These are phyloP conservation scores for Enteromius viviparus DNA, from an alignment of 2,797 vertebrate species.

Conservation along the genomic window DNA sequence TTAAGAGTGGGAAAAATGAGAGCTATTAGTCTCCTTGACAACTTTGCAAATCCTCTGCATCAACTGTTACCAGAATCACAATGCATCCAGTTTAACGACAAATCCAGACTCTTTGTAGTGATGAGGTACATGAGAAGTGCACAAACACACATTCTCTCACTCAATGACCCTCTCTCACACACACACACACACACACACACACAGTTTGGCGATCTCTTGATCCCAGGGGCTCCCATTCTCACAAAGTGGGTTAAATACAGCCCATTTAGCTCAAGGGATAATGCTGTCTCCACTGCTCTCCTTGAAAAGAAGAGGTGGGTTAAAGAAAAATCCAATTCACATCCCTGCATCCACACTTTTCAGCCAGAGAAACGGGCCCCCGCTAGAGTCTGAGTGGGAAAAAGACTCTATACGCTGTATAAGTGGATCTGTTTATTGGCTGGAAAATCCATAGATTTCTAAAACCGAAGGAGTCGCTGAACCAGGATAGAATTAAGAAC, in stretches of 20 bases:
- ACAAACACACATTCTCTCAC: slow-evolving; percentile 45
- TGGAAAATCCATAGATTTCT: slow-evolving; percentile 77
- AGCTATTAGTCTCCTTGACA: slow-evolving; percentile 28
- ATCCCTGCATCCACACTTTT: slow-evolving; percentile 49
- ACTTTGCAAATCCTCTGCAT: slow-evolving; percentile 31
- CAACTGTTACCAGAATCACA: slow-evolving; percentile 28
- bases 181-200: slow-evolving; percentile 38
- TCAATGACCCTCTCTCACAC: slow-evolving; percentile 31
- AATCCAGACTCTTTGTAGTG: slow-evolving; percentile 36
- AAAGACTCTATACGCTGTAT: slow-evolving; percentile 47
- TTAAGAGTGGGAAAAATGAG: slow-evolving; percentile 4
- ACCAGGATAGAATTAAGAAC: slow-evolving; percentile 65
- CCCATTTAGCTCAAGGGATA: slow-evolving; percentile 54
- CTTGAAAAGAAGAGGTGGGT: slow-evolving; percentile 49
- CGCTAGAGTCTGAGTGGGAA: slow-evolving; percentile 1
- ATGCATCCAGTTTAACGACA: slow-evolving; percentile 33
- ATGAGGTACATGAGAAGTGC: slow-evolving; percentile 9
- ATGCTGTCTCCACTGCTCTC: slow-evolving; percentile 51
- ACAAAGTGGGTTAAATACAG: slow-evolving; percentile 56
- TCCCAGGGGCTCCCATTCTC: slow-evolving; percentile 28
- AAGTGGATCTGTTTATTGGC: slow-evolving; percentile 71
- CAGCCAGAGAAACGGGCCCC: slow-evolving; percentile 56
- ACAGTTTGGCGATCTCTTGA: slow-evolving; percentile 48
- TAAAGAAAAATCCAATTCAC: slow-evolving; percentile 48
- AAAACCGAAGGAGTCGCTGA: slow-evolving; percentile 71